A percentile compares a stretch with the other conserved stretches of the same genome.
phyloP scores from a whole-genome alignment of 1,140 invertebrate genomes.

The Pectinophora gossypiella region DNA sequence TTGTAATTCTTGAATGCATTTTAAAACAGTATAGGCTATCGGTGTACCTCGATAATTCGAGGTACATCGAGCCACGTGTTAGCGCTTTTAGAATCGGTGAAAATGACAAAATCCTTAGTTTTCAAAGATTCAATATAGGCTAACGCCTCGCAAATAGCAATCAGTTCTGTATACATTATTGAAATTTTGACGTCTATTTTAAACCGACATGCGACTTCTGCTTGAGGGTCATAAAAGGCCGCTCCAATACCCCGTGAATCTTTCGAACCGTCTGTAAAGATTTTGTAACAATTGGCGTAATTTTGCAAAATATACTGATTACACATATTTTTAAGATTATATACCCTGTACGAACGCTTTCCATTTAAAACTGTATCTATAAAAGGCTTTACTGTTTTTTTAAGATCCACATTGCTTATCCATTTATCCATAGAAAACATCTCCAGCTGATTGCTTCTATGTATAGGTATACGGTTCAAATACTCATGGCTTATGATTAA shows the following conservation, averaged over 20 bases:
- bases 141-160: slow-evolving; percentile 15
- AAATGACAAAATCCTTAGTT: not conserved
- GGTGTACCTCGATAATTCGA: not conserved
- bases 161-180: slow-evolving; percentile 12
- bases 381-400: not conserved
- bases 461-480: not conserved
- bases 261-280: not conserved
- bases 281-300: not conserved
- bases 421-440: not conserved
- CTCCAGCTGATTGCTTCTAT: not conserved
- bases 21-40: no score
- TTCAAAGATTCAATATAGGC: slow-evolving; percentile 6
- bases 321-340: not conserved
- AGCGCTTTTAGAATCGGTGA: not conserved
- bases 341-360: not conserved
- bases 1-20: no score
- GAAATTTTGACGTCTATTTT: slow-evolving; percentile 9
- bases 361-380: not conserved
- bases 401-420: not conserved
- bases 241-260: not conserved
- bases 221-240: not conserved
- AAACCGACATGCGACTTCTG: not conserved
- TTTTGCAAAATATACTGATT: not conserved
- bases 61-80: not conserved
- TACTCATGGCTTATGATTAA: not conserved